phyloP scores from a whole-genome alignment of 2,113 vertebrate genomes.

The Leiothrix lutea region DNA sequence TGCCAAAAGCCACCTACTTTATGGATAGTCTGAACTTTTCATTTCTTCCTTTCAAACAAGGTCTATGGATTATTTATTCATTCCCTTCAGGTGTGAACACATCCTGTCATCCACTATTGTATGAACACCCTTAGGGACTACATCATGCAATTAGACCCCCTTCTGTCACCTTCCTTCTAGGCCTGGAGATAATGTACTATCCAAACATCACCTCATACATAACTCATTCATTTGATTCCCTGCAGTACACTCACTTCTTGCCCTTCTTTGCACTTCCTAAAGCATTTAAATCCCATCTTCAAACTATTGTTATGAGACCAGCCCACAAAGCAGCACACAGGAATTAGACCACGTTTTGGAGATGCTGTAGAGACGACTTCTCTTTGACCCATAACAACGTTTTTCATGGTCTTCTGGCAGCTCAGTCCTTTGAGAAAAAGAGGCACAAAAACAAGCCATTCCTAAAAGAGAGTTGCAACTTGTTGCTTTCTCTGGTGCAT shows the following conservation, averaged over 20 bases:
- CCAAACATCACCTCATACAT: not conserved
- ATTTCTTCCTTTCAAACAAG: not conserved
- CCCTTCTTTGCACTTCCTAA: not conserved
- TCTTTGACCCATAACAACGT: not conserved
- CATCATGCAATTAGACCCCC: not conserved
- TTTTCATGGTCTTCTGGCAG: not conserved
- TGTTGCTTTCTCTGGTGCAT: not conserved
- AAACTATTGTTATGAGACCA: not conserved
- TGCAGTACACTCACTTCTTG: not conserved
- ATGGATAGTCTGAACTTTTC: not conserved
- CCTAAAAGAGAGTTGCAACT: not conserved
- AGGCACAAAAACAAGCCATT: not conserved
- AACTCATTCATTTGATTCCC: not conserved
- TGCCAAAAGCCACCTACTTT: not conserved
- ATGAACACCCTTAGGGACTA: not conserved
- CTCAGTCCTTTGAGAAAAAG: not conserved
- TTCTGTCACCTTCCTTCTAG: not conserved
- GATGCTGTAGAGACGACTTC: not conserved
- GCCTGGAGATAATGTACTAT: not conserved
- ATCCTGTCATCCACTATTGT: not conserved
- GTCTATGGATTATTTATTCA: not conserved
- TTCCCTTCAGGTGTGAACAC: not conserved
- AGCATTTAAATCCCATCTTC: not conserved
- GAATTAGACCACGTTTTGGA: not conserved
- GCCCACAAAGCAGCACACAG: not conserved